phyloP scores from a whole-genome alignment of 1,140 invertebrate species.

The Neoseiulus cucumeris region DNA sequence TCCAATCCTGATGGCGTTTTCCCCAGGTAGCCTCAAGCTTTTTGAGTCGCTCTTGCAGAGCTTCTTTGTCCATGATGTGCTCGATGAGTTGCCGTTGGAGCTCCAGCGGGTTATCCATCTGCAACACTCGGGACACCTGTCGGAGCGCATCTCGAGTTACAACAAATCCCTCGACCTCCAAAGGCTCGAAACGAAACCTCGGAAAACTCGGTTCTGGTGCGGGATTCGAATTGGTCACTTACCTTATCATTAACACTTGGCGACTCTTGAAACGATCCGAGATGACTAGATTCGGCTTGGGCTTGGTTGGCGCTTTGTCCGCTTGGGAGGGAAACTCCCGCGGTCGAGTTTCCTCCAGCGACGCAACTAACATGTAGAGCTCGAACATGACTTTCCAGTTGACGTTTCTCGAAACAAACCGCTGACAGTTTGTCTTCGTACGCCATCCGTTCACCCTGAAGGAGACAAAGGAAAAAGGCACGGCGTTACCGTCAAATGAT shows the following conservation, averaged over 20 bases:
- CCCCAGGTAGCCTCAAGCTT: slow-evolving; percentile 5
- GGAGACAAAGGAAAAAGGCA: neutral
- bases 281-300: slow-evolving; percentile 4
- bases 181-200: neutral
- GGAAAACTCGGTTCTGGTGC: neutral
- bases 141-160: neutral
- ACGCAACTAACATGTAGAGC: slow-evolving; percentile 2
- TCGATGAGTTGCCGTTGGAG: slow-evolving; percentile 1
- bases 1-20: neutral
- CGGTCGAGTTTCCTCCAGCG: neutral
- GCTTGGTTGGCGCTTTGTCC: neutral
- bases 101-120: slow-evolving; percentile 1
- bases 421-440: slow-evolving; percentile 7
- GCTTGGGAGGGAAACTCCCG: neutral
- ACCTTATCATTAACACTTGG: slow-evolving; percentile 7
- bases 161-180: neutral
- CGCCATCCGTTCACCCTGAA: slow-evolving; percentile 4
- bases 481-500: neutral
- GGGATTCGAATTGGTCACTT: neutral
- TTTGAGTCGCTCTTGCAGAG: neutral
- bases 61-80: slow-evolving; percentile 6
- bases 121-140: neutral
- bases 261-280: slow-evolving; percentile 7
- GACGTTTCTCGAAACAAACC: slow-evolving; percentile 10
- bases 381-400: neutral